These are phyloP conservation scores for Microchrysa polita DNA, from an alignment of 2,888 invertebrate genomes.

Conservation along the genomic window DNA sequence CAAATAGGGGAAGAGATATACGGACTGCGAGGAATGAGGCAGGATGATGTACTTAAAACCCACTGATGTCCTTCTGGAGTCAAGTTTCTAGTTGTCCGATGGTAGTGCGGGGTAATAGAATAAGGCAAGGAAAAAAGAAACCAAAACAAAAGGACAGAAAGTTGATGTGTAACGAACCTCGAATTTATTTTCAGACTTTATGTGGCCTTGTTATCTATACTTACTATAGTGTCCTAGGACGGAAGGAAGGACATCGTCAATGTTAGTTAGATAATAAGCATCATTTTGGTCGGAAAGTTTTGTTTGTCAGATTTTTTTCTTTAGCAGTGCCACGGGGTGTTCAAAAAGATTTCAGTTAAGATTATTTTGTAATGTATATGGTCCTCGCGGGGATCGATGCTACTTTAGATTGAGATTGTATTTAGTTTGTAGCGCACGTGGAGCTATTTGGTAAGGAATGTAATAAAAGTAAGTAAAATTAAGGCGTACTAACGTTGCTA, in stretches of 20 bases:
- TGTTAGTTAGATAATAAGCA: constrained; percentile 5
- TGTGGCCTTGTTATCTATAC: constrained; percentile 1
- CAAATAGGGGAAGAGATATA: too few relatives aligned
- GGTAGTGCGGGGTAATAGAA: background rate
- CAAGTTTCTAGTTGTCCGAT: background rate
- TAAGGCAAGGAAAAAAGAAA: background rate
- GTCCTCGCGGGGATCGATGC: too few relatives aligned
- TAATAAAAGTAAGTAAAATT: too few relatives aligned
- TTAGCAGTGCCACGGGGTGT: too few relatives aligned
- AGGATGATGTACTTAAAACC: background rate
- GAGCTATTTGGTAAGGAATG: too few relatives aligned
- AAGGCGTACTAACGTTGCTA: too few relatives aligned
- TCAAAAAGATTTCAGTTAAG: too few relatives aligned
- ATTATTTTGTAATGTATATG: too few relatives aligned
- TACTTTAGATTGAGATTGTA: too few relatives aligned
- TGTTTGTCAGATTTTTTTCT: too few relatives aligned
- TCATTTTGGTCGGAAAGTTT: background rate
- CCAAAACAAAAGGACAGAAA: background rate
- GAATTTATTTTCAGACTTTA: background rate
- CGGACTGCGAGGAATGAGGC: too few relatives aligned
- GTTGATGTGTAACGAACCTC: background rate
- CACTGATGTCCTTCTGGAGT: background rate
- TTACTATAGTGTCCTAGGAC: background rate
- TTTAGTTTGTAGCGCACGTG: too few relatives aligned
- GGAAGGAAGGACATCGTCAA: background rate